Base-by-base conservation (phyloP, 1,140 invertebrate species). In the Pseudomyrmex cubaensis region DNA sequence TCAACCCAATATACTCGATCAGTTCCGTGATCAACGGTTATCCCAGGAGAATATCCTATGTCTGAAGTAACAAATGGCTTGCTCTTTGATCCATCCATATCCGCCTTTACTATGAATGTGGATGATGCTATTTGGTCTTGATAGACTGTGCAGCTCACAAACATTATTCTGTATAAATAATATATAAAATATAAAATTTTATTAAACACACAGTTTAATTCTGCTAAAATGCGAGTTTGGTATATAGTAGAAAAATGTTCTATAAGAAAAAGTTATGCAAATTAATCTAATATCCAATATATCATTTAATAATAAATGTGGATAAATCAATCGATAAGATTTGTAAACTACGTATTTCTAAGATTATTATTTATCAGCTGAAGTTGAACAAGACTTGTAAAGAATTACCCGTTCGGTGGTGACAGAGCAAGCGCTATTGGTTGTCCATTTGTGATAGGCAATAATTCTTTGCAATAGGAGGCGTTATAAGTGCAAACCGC, bases 1-100 rank as follows among this genome's bases (percentile, higher is more conserved):
- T 98, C 97, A 0, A 98, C 96, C 95, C 98, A 98, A 87, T 98
- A 97, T 7, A 97, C 93, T 64, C 97, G 95, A 20, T 96, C 94
- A 83, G 97, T 98, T 17, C 97, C 96, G 90, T 97, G 96, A 93
- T 99, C 99, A 63, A 99, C 94, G 1, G 98, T 96, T 9, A 99
- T 93, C 2, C 98, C 98, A 92, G 98, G 98, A 0, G 99, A 98
- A 97, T 97, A 98, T 1, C 97, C 95, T 20, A 98, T 95, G 0
- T 96, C 91, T 2, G 94, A 92, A 0, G 95, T 94, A 0, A 95
- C 84, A 0, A 94, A 91, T 48, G 92, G 78, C 73, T 92, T 92
- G 15, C 95, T 94, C 63, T 96, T 93, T 1, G 95, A 95, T 0
- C 98, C 98, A 92, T 99, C 98, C 98, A 99, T 98, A 15, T 96